Evolutionary conservation across 2,888 invertebrate species (phyloP), one percentile per base, ranked within the genome.

Genomic region (Zootermopsis nevadensis): DNA sequence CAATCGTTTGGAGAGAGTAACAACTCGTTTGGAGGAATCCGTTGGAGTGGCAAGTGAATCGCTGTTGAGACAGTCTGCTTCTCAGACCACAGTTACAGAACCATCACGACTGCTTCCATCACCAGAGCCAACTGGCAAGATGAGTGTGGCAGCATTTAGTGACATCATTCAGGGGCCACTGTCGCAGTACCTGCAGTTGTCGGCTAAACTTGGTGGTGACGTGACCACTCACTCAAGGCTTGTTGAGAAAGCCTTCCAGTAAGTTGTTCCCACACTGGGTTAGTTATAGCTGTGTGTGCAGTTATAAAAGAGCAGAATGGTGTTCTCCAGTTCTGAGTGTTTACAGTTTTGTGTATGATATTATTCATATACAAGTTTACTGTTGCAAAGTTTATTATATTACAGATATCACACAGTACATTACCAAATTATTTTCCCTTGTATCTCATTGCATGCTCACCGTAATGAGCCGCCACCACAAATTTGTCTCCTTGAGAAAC

Each of bases 171-270:
- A 92, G 88, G 96, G 95, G 81, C 94, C 96, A 77, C 92, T 98
- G 87, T 92, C 93, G 86, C 93, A 94, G 85, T 98, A 94, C 89
- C 88, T 97, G 85, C 90, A 93, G 84, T 90, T 95, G 84, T 97
- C 98, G 84, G 90, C 93, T 88, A 92, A 95, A 90, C 96, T 98
- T 86, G 97, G 97, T 69, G 96, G 95, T 33, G 96, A 96, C 91
- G 95, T 97, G 74, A 95, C 94, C 82, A 91, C 93, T 84, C 97
- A 98, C 88, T 94, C 96, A 84, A 92, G 92, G 84, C 91, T 97
- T 86, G 97, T 98, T 77, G 93, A 94, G 87, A 92, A 93, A 85
- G 97, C 96, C 55, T 98, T 98, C 89, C 93, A 94, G 95, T 95
- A 89, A 93, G 94, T 91, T 83, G 33, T 42, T 48, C 19, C 19